Percentiles rank a stretch among this genome's conserved stretches.
These are phyloP conservation scores for Bradypodion ventrale DNA, from an alignment of 2,797 vertebrate genomes.

Conservation along the genomic window DNA sequence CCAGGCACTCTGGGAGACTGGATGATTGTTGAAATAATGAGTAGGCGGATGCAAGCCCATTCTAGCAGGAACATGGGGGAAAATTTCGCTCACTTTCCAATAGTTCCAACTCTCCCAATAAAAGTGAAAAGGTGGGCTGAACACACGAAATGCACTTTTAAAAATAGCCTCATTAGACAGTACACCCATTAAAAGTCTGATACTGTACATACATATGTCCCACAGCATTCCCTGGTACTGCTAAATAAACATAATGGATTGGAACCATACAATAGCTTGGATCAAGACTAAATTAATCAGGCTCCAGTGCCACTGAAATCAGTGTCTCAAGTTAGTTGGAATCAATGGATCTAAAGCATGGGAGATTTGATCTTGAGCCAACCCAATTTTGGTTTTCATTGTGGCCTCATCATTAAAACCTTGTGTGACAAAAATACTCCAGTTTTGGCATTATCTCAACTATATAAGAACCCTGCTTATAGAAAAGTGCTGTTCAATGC, in stretches of 20 bases:
- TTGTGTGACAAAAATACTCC: neutral
- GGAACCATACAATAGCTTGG: neutral
- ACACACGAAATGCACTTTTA: slow-evolving; percentile 34
- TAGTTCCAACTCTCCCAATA: slow-evolving; percentile 26
- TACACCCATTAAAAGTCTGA: neutral
- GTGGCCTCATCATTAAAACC: slow-evolving; percentile 15
- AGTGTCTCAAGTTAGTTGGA: neutral
- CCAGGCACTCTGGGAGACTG: slow-evolving; percentile 74
- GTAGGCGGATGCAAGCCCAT: slow-evolving; percentile 10
- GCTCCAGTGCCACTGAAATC: neutral
- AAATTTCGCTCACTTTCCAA: slow-evolving; percentile 46
- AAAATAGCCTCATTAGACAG: slow-evolving; percentile 11
- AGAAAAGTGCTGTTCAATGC: neutral
- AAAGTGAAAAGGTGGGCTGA: slow-evolving; percentile 31
- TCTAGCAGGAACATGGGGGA: neutral
- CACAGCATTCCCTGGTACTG: slow-evolving; percentile 23
- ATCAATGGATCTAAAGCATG: neutral
- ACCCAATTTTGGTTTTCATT: slow-evolving; percentile 2
- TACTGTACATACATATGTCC: neutral
- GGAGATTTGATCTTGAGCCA: neutral
- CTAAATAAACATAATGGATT: neutral
- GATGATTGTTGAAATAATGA: slow-evolving; percentile 51
- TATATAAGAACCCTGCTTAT: neutral
- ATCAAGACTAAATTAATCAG: neutral
- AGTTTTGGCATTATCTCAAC: neutral